Base-by-base conservation (phyloP, 2,797 vertebrate genomes). In the Myotis findleyi region DNA sequence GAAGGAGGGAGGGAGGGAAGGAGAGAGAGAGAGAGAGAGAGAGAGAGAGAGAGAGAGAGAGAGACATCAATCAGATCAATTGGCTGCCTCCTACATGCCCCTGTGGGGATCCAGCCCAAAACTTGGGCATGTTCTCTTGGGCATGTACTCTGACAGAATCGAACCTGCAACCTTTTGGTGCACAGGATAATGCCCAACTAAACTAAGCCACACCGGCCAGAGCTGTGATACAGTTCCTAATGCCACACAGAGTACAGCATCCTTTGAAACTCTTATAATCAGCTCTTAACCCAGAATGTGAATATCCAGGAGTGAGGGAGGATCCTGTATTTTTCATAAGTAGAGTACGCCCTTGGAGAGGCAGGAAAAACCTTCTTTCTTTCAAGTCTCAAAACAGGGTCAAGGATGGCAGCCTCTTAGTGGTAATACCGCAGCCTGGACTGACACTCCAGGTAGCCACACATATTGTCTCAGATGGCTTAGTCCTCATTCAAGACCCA, bases 211-310 rank as follows among this genome's bases (percentile, higher is more conserved):
- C 13, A 30, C 27, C 12, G 6, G 27, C 27, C 13, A 62, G 59
- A 62, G 59, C 59, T 71, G 12, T 38, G 82, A 83, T 85, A 41
- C 16, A 71, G 16, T 41, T 94, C 93, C 93, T 55, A 87, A 91
- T 75, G 23, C 9, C 13, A 73, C 17, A 7, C 2, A 25, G 44
- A 23, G 23, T 23, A 72, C 3, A 80, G 27, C 3, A 72, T 27
- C 44, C 44, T 95, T 23, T n/a, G 62, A 87, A 89, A 81, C n/a
- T 66, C 64, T 77, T 66, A 59, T 55, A 25, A 86, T 80, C 7
- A 38, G 69, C 25, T 62, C 69, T 68, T 83, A 93, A 86, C 21
- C 57, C 36, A 64, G 44, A 89, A 53, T 41, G 12, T 21, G 36
- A 81, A 62, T 68, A 9, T 27, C 59, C 30, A 77, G 69, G 57